Percentiles rank a stretch among this genome's conserved stretches.
phyloP scores from a whole-genome alignment of 2,113 vertebrate genomes.

The Eonycteris spelaea region DNA sequence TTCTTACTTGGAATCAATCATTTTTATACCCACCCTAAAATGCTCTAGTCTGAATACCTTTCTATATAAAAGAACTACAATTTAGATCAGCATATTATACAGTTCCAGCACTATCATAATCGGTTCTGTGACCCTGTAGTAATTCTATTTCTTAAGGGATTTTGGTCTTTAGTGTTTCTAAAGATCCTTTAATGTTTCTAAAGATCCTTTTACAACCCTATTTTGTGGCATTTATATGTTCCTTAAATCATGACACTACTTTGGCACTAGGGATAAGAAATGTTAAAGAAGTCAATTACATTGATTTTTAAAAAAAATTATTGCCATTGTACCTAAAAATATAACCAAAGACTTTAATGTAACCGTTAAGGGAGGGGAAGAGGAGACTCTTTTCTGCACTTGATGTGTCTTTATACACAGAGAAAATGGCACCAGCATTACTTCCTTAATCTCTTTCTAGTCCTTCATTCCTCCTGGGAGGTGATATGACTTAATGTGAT shows the following conservation, averaged over 20 bases:
- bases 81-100: background rate
- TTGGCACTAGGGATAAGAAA: background rate
- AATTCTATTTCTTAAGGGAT: background rate
- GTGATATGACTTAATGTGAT: background rate
- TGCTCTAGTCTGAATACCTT: background rate
- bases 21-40: constrained; percentile 11
- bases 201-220: background rate
- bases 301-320: background rate
- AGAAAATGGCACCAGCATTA: background rate
- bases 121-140: background rate
- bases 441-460: background rate
- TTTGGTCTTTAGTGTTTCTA: background rate
- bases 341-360: background rate
- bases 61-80: constrained; percentile 5
- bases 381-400: background rate
- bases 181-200: too few relatives aligned
- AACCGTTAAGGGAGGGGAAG: background rate
- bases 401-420: background rate
- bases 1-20: background rate
- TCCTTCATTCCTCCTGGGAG: background rate
- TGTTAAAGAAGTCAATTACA: background rate
- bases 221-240: background rate
- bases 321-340: background rate
- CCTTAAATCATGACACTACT: background rate
- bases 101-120: background rate